phyloP scores from a whole-genome alignment of 2,888 invertebrate species.

The Drosophila antonietae region DNA sequence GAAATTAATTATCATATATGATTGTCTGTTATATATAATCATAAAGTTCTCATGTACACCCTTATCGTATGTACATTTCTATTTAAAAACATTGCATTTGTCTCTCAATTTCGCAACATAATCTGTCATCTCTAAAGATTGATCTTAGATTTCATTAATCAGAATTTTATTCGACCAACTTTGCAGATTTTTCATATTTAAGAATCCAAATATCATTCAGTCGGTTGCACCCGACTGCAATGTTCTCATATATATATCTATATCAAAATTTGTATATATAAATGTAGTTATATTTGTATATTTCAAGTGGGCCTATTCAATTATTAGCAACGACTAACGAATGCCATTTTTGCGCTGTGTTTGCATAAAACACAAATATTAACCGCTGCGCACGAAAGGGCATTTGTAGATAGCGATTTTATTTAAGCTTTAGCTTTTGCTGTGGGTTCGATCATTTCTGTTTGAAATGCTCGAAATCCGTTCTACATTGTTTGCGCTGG shows the following conservation, averaged over 20 bases:
- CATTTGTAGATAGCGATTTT: constrained; percentile 40
- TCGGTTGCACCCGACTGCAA: neutral
- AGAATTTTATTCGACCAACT: too few relatives aligned
- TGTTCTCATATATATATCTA: neutral
- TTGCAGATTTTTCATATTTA: neutral
- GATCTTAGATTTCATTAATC: too few relatives aligned
- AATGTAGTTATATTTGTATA: neutral
- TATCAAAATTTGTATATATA: neutral
- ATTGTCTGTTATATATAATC: too few relatives aligned
- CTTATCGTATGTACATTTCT: too few relatives aligned
- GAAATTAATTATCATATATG: too few relatives aligned
- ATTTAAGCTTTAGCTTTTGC: neutral
- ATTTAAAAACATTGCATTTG: neutral
- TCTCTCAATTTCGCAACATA: neutral
- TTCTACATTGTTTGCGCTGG: constrained; percentile 71
- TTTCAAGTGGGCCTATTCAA: constrained; percentile 65
- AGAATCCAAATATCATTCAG: neutral
- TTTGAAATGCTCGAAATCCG: constrained; percentile 54
- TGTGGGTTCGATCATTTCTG: neutral
- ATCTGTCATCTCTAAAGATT: neutral
- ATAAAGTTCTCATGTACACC: neutral
- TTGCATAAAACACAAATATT: constrained; percentile 63
- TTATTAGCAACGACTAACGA: constrained; percentile 77
- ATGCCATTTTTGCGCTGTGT: constrained; percentile 67
- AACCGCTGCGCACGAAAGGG: constrained; percentile 66